Conservation (phyloP, 2,113 vertebrate genomes). For the Cephalophus harveyi region DNA sequence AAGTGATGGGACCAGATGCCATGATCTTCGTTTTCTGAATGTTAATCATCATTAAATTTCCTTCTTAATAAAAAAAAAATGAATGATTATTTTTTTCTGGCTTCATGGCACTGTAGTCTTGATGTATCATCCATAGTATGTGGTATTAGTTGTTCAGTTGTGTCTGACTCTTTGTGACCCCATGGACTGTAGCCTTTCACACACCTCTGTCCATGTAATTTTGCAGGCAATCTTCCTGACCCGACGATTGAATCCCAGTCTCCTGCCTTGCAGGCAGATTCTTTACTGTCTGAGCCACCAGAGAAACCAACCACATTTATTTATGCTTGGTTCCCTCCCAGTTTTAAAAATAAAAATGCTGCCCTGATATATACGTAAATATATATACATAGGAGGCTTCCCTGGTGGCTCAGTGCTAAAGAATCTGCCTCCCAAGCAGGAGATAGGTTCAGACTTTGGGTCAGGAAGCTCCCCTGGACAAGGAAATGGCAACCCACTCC, state of each 20-base stretch:
- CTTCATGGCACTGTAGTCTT: background rate
- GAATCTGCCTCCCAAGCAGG: background rate
- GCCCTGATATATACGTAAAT: background rate
- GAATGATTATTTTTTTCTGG: background rate
- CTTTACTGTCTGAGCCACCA: background rate
- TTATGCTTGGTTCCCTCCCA: background rate
- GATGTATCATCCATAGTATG: background rate
- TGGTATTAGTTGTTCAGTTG: background rate
- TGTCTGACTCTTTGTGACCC: background rate
- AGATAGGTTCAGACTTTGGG: background rate
- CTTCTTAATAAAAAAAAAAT: background rate
- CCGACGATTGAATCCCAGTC: background rate
- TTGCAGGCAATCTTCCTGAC: background rate
- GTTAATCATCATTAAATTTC: too few species aligned
- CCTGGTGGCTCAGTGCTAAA: background rate
- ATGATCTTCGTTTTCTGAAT: too few species aligned
- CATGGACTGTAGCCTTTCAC: background rate
- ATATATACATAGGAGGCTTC: background rate
- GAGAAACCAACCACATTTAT: background rate
- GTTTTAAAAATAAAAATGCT: background rate
- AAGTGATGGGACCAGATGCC: too few species aligned
- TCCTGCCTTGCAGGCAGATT: background rate
- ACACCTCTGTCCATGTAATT: background rate
- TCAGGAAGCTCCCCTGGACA: background rate
- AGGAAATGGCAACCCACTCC: background rate